Percentiles rank a stretch among this genome's conserved stretches.
These are phyloP conservation scores for Tetanocera ferruginea DNA, from an alignment of 2,888 invertebrate species.

Conservation along the genomic window DNA sequence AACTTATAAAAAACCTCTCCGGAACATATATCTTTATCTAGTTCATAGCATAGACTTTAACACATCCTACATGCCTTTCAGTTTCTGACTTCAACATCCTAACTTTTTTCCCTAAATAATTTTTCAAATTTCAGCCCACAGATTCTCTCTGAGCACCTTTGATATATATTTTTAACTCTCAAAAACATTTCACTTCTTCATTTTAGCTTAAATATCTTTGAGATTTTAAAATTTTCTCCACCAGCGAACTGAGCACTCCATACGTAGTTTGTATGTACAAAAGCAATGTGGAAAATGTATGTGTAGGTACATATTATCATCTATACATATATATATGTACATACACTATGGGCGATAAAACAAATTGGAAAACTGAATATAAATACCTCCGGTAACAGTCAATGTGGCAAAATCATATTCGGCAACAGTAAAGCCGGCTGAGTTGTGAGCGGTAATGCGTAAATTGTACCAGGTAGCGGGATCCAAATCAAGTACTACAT, in stretches of 20 bases:
- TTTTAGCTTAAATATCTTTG: too few relatives aligned
- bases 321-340: constrained; percentile 34
- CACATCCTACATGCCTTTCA: too few relatives aligned
- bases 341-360: not conserved
- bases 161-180: too few relatives aligned
- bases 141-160: too few relatives aligned
- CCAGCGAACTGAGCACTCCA: constrained; percentile 50
- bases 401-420: constrained; percentile 96
- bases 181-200: too few relatives aligned
- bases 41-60: too few relatives aligned
- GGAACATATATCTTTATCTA: too few relatives aligned
- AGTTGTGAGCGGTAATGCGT: constrained; percentile 92
- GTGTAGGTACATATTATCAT: constrained; percentile 34
- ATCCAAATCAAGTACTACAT: constrained; percentile 90
- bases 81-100: too few relatives aligned
- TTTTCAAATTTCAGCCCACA: too few relatives aligned
- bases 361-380: constrained; percentile 62
- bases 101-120: too few relatives aligned
- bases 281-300: constrained; percentile 61
- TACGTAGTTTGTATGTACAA: constrained; percentile 68
- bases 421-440: constrained; percentile 95
- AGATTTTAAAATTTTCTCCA: not conserved
- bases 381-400: constrained; percentile 92
- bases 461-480: constrained; percentile 95
- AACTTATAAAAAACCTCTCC: too few relatives aligned